phyloP scores from a whole-genome alignment of 64 coral and sea anemone species.

The Platygyra sinensis region DNA sequence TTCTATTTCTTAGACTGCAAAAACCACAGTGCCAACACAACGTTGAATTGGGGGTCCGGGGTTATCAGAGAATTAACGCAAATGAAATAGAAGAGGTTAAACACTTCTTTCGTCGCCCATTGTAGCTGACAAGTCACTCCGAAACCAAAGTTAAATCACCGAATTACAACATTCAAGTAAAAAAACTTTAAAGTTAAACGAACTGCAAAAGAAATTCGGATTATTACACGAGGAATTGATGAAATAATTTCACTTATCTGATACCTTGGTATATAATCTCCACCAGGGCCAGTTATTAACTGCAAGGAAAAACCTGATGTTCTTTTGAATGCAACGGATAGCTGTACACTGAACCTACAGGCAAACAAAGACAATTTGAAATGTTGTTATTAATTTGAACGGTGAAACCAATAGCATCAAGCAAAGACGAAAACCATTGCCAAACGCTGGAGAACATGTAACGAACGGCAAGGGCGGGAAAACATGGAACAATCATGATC shows the following conservation, averaged over 20 bases:
- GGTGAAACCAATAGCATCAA: neutral
- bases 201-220: neutral
- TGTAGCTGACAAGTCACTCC: too few species aligned
- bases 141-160: too few species aligned
- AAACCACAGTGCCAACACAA: too few species aligned
- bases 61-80: too few species aligned
- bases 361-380: neutral
- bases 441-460: neutral
- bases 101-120: too few species aligned
- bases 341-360: conserved; percentile 86
- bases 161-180: too few species aligned
- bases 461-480: neutral
- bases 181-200: too few species aligned
- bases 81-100: too few species aligned
- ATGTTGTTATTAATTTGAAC: neutral
- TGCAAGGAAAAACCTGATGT: conserved; percentile 85
- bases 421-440: neutral
- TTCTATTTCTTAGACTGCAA: too few species aligned
- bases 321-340: conserved; percentile 94
- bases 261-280: conserved; percentile 91
- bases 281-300: conserved; percentile 97
- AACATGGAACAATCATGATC: too few species aligned
- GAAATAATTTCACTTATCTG: neutral
- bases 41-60: too few species aligned
- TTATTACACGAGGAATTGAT: neutral